A percentile compares a stretch with the other conserved stretches of the same genome.
These are phyloP conservation scores for Hyppa rectilinea DNA, from an alignment of 2,888 invertebrate species.

Conservation along the genomic window DNA sequence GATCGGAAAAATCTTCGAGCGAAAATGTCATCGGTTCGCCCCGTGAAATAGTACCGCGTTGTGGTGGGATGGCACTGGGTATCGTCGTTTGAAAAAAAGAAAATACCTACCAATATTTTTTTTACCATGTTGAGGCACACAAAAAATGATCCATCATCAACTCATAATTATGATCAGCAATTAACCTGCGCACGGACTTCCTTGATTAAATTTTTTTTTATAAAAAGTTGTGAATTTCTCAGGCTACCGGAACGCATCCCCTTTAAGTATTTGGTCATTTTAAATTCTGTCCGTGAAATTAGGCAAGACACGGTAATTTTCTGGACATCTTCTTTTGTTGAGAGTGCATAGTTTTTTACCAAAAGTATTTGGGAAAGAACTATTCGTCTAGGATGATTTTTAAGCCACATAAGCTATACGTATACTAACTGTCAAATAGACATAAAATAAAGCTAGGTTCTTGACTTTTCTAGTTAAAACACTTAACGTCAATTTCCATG, in stretches of 20 bases:
- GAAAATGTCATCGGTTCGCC: slow-evolving; percentile 82
- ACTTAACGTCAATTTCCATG: not conserved
- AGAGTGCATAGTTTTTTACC: not conserved
- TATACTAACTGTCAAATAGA: not conserved
- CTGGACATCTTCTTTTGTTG: not conserved
- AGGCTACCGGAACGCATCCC: not conserved
- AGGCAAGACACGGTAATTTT: not conserved
- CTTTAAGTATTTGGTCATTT: not conserved
- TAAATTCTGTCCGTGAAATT: not conserved
- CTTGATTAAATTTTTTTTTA: no score
- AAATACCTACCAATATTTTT: not conserved
- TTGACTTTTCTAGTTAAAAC: not conserved
- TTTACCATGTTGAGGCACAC: not conserved
- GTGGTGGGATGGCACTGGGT: slow-evolving; percentile 32
- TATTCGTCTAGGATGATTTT: no score
- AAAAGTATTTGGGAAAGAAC: no score
- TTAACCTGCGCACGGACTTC: no score
- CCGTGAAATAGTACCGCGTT: slow-evolving; percentile 49
- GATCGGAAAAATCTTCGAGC: slow-evolving; percentile 88
- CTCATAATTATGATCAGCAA: no score
- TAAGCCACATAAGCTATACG: not conserved
- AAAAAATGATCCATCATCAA: no score
- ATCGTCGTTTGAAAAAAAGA: slow-evolving; percentile 9
- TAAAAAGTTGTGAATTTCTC: not conserved
- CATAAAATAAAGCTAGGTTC: not conserved